Base-by-base conservation (phyloP, 2,888 invertebrate species). In the Psylliodes chrysocephalus region DNA sequence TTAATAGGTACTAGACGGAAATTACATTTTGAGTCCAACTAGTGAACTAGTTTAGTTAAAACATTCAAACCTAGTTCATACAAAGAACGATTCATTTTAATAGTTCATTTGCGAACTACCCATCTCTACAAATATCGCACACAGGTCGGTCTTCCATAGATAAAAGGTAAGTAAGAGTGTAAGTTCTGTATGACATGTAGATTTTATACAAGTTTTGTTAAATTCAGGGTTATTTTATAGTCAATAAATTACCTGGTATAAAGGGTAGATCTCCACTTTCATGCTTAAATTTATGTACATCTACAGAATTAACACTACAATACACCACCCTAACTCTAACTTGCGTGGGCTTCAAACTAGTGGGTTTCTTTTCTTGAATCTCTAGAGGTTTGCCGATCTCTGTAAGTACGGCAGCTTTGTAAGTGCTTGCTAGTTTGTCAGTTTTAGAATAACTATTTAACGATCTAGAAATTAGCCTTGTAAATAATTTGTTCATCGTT, bases 231-330 rank as follows among this genome's bases (percentile, higher is more conserved):
- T n/a, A n/a, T 40, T 40, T 15, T 2, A 40, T 15, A 40, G 1
- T 7, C 12, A n/a, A 10, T 46, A 46, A 3, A 22, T 19, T 22
- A 46, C 46, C 91, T 55, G 90, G 88, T 19, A 87, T 80, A 74
- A 87, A 86, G 0, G 90, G 90, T 2, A 84, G 82, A 66, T 84
- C 79, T 1, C 74, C 75, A 2, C 82, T 83, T 63, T 85, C 83
- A 35, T 82, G 80, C 62, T 86, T 87, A 68, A 86, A 84, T 66
- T 85, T 82, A 38, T 86, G 77, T 38, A 86, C 80, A 79, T 91
- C 91, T 0, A 86, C 83, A 47, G 86, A 85, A 79, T 90, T 91
- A n/a, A 91, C 82, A 56, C 88, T 88, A 73, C 89, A 88, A 68
- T 86, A 86, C 69, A 87, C 84, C 0, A 90, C 87, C 70, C 86